Conservation (phyloP, 2,113 vertebrate species). For the Heliornis fulica region DNA sequence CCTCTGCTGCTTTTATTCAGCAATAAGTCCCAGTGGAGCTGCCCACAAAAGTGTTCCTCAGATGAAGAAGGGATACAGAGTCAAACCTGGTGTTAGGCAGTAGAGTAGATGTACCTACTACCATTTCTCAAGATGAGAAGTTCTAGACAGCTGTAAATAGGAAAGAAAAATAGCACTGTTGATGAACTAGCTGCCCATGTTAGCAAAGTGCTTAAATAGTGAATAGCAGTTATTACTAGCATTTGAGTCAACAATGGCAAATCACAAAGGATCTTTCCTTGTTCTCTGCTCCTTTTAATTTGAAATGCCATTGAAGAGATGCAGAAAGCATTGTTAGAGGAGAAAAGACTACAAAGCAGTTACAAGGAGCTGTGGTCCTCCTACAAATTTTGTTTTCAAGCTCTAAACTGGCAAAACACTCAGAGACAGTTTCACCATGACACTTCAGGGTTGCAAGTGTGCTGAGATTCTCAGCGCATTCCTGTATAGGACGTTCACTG, state of each 20-base stretch:
- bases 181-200: neutral
- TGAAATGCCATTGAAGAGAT: neutral
- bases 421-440: neutral
- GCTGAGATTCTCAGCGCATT: neutral
- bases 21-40: neutral
- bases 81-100: neutral
- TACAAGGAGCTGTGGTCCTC: neutral
- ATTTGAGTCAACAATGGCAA: neutral
- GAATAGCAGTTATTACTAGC: neutral
- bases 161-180: neutral
- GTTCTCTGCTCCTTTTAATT: neutral
- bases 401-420: neutral
- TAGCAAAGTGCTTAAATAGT: neutral
- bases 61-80: neutral
- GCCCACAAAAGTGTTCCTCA: neutral
- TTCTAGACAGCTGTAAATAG: neutral
- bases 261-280: neutral
- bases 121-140: neutral
- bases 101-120: neutral
- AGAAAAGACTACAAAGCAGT: neutral
- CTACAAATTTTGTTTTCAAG: neutral
- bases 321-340: neutral
- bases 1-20: neutral
- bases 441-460: neutral
- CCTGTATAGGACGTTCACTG: neutral